Percentiles rank a stretch among this genome's conserved stretches.
Evolutionary conservation across 2,797 vertebrate species (phyloP).

Genomic region (Bovichtus variegatus): DNA sequence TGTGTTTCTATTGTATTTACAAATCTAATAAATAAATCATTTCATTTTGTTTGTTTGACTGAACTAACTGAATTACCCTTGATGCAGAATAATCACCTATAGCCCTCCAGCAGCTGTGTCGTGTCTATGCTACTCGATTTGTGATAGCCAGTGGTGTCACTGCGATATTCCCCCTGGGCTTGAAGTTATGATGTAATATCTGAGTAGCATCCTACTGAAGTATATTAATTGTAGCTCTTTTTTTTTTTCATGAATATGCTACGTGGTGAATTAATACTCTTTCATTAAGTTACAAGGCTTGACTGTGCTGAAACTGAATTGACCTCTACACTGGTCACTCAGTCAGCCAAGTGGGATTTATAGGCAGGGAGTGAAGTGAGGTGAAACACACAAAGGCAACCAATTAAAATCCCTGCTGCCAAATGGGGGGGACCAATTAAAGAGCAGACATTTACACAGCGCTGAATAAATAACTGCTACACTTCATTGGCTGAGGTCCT

Average conservation of each 20-base stretch:
- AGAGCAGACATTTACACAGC: constrained; percentile 50
- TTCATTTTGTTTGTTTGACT: no score
- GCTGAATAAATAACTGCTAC: constrained; percentile 43
- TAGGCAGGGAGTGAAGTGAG: constrained; percentile 40
- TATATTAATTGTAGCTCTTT: constrained; percentile 45
- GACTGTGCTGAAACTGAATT: constrained; percentile 60
- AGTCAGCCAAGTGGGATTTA: constrained; percentile 56
- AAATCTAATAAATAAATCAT: no score
- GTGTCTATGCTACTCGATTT: not conserved
- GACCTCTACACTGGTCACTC: constrained; percentile 50
- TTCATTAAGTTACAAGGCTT: constrained; percentile 44
- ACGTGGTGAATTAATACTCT: constrained; percentile 12
- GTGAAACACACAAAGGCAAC: constrained; percentile 33
- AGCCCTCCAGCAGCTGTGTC: no score
- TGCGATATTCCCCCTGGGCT: not conserved
- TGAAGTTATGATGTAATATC: constrained; percentile 14
- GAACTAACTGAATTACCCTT: no score
- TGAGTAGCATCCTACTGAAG: constrained; percentile 23
- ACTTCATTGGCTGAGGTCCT: constrained; percentile 38
- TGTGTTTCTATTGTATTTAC: no score
- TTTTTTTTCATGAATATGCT: constrained; percentile 9
- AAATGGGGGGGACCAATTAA: constrained; percentile 57
- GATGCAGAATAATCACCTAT: no score
- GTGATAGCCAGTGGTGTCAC: not conserved
- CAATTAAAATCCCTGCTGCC: constrained; percentile 54